Conservation (phyloP, 2,888 invertebrate species). For the Crocallis elinguaria region DNA sequence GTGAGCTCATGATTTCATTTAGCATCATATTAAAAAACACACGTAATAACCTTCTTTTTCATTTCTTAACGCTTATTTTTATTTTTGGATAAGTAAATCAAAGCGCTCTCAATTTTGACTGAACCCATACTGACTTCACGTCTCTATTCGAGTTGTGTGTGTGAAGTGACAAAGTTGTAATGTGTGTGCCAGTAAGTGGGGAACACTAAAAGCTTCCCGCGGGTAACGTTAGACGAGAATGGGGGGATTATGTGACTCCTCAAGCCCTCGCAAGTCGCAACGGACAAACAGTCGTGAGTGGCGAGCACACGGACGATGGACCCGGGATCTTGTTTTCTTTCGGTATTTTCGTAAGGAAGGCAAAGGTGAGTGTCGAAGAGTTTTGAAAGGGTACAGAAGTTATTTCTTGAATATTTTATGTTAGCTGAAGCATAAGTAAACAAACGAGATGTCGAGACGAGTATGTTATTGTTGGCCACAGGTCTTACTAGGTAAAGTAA, state of each 20-base stretch:
- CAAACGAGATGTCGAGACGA: too few relatives aligned
- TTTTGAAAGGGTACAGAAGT: too few relatives aligned
- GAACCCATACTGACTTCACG: conserved; percentile 12
- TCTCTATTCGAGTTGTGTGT: background rate
- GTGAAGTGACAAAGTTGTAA: conserved; percentile 21
- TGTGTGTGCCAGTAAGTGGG: conserved; percentile 28
- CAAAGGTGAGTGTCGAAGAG: background rate
- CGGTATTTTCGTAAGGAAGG: background rate
- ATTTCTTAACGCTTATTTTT: too few relatives aligned
- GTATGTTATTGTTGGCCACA: too few relatives aligned
- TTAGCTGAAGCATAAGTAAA: too few relatives aligned
- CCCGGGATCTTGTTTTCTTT: background rate
- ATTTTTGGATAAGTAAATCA: too few relatives aligned
- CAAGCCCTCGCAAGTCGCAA: background rate
- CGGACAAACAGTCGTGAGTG: conserved; percentile 11
- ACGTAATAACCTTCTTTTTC: too few relatives aligned
- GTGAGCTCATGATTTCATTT: too few relatives aligned
- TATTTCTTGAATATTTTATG: too few relatives aligned
- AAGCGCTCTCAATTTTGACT: background rate
- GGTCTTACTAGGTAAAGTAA: too few relatives aligned
- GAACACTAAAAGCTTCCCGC: conserved; percentile 33
- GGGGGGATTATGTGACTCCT: conserved; percentile 28
- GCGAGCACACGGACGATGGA: background rate
- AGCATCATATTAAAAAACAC: too few relatives aligned
- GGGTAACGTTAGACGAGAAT: conserved; percentile 22